A percentile compares a stretch with the other conserved stretches of the same genome.
These are phyloP conservation scores for Apostichopus leukothele DNA, from an alignment of 53 echinoderm and acorn worm genomes.

Conservation along the genomic window DNA sequence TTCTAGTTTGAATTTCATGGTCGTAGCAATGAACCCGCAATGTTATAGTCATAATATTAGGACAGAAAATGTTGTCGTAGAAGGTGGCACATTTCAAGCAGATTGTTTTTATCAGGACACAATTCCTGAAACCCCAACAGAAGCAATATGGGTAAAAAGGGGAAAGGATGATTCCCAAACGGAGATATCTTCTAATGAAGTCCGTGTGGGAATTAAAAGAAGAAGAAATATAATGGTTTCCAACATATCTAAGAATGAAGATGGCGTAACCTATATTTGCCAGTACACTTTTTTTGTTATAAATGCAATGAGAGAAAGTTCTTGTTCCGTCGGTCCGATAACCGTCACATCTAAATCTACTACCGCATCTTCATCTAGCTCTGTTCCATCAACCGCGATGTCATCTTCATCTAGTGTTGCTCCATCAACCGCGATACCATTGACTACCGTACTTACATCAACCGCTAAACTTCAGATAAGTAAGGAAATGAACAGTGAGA, in stretches of 20 bases:
- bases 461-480: no score
- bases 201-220: neutral
- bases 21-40: neutral
- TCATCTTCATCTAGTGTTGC: neutral
- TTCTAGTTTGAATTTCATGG: neutral
- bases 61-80: neutral
- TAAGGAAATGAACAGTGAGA: no score
- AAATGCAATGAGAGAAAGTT: neutral
- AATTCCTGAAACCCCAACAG: neutral
- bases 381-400: neutral
- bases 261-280: neutral
- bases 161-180: neutral
- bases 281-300: neutral
- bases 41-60: neutral
- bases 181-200: neutral
- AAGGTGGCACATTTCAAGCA: neutral
- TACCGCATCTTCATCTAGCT: neutral
- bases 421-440: neutral
- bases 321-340: neutral
- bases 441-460: no score
- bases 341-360: neutral
- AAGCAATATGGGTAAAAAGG: neutral
- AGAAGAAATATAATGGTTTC: neutral
- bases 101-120: conserved; percentile 3
- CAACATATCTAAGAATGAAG: neutral